Percentiles rank a stretch among this genome's conserved stretches.
Conservation (phyloP, 1,140 invertebrate species). For the Dendrolimus punctatus region DNA sequence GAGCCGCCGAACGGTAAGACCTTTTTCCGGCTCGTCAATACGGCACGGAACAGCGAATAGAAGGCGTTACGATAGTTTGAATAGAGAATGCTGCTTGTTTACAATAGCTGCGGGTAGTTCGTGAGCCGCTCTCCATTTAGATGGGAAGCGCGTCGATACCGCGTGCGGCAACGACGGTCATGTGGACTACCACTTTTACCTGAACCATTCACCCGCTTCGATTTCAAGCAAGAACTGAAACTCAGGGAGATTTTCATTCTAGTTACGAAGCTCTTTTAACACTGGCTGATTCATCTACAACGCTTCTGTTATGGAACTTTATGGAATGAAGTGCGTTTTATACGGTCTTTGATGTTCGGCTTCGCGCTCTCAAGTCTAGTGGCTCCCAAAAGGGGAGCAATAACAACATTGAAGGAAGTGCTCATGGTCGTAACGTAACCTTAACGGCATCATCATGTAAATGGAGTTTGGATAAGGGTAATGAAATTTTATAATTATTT, state of each 20-base stretch:
- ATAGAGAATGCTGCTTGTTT: slow-evolving; percentile 51
- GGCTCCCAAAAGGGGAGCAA: slow-evolving; percentile 34
- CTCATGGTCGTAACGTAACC: slow-evolving; percentile 21
- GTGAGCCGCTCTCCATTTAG: slow-evolving; percentile 52
- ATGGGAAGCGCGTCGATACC: slow-evolving; percentile 47
- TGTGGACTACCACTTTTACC: slow-evolving; percentile 25
- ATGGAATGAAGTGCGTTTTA: slow-evolving; percentile 57
- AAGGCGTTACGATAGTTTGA: slow-evolving; percentile 53
- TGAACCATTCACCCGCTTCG: slow-evolving; percentile 22
- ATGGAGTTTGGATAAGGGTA: slow-evolving; percentile 16
- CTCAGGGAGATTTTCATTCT: slow-evolving; percentile 16
- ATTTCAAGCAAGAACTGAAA: slow-evolving; percentile 11
- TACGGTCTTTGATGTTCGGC: slow-evolving; percentile 56
- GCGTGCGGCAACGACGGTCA: slow-evolving; percentile 36
- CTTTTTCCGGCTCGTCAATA: slow-evolving; percentile 42
- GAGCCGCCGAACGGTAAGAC: slow-evolving; percentile 27
- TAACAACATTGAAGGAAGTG: slow-evolving; percentile 40
- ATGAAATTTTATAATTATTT: slow-evolving; percentile 13
- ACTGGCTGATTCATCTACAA: slow-evolving; percentile 30
- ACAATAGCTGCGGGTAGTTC: slow-evolving; percentile 53
- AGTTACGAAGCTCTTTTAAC: slow-evolving; percentile 25
- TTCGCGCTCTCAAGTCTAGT: slow-evolving; percentile 44
- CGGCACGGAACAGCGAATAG: slow-evolving; percentile 33
- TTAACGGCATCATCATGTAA: slow-evolving; percentile 26
- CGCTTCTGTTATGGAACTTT: slow-evolving; percentile 47